Base-by-base conservation (phyloP, 2,888 invertebrate genomes). In the Uloborus plumipes region DNA sequence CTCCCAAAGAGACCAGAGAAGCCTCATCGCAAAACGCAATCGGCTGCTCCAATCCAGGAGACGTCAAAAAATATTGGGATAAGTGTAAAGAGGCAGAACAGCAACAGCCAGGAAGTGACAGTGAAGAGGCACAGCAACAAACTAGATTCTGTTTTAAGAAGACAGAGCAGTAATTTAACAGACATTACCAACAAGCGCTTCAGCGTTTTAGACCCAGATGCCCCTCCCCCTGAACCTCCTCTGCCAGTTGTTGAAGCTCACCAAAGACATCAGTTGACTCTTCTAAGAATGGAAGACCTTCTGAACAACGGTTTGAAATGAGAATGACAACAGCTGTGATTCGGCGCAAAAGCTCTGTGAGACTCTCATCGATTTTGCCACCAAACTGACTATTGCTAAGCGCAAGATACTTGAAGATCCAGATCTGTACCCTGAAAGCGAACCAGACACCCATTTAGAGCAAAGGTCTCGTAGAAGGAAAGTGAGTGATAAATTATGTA, bases 321-420 rank as follows among this genome's bases (percentile, higher is more conserved):
- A 85, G 20, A 87, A 86, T 58, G 92, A 93, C 58, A 90, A 91
- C 11, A 91, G 92, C 0, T 92, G 93, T 86, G 89, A 86, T 18
- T 85, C 85, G 20, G 93, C 94, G n/a, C 91, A 91, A 86, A 91
- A 92, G 82, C 89, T 94, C 67, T 95, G 93, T 87, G 93, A 92
- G 88, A 92, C 92, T 84, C 89, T 95, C 61, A 90, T 94, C 71
- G 93, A 94, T 88, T 96, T 95, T 89, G 94, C 94, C 3, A 92
- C 93, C 85, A 91, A 92, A 86, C 92, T 96, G 75, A 95, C 95
- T 59, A 93, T 94, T 26, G 94, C 94, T 0, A 95, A 95, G 88
- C 91, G 96, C 84, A 92, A 93, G 87, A 93, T 94, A 3, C 90
- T 96, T 20, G 96, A 96, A 89, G 95, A 96, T 88, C 92, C 92